Evolutionary conservation across 2,113 vertebrate species (phyloP).

Genomic region (Peromyscus polionotus): DNA sequence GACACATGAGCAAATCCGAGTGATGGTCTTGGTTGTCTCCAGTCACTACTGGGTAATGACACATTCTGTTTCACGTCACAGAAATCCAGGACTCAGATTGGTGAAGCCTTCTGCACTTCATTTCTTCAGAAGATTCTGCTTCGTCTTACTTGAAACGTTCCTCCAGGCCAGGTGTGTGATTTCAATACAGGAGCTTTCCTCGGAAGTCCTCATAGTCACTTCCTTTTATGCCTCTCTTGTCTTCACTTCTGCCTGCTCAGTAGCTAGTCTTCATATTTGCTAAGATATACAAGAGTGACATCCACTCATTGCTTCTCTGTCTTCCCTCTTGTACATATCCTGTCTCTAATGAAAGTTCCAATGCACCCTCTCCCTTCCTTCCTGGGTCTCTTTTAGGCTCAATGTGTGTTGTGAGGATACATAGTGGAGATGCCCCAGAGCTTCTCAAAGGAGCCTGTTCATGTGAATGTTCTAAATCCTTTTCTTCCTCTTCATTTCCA

Average conservation of each 20-base stretch:
- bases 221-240: not conserved
- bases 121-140: not conserved
- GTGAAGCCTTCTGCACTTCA: not conserved
- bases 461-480: not conserved
- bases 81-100: not conserved
- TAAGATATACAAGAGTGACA: conserved; percentile 24
- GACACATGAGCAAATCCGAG: not conserved
- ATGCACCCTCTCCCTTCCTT: conserved; percentile 27
- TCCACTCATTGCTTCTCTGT: not conserved
- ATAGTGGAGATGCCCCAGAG: not conserved
- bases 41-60: not conserved
- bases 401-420: not conserved
- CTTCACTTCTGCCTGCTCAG: conserved; percentile 1
- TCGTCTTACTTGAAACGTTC: not conserved
- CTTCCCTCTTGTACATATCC: not conserved
- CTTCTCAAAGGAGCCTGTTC: not conserved
- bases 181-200: not conserved
- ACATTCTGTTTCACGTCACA: not conserved
- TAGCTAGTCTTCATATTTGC: not conserved
- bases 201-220: not conserved
- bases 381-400: not conserved
- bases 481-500: not conserved
- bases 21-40: not conserved
- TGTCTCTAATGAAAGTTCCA: conserved; percentile 5
- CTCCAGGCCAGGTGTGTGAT: not conserved